Evolutionary conservation across 2,113 vertebrate genomes (phyloP).

Genomic region (Procavia capensis): DNA sequence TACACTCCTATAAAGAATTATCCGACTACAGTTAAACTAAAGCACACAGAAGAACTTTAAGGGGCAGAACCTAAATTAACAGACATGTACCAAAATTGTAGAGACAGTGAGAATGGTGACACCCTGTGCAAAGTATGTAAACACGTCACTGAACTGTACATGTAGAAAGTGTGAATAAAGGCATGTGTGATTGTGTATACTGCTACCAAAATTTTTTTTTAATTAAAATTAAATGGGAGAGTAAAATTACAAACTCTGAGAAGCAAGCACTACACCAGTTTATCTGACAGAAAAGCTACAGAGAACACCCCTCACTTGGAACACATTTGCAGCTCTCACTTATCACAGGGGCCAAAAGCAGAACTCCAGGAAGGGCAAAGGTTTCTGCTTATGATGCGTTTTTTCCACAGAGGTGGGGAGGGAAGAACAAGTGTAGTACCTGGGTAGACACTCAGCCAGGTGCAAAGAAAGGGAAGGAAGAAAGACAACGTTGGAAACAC

Average conservation of each 20-base stretch:
- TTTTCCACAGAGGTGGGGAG: conserved; percentile 34
- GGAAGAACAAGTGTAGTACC: conserved; percentile 22
- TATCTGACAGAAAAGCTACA: not conserved
- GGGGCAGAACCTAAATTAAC: not conserved
- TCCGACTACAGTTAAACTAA: not conserved
- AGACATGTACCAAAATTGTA: not conserved
- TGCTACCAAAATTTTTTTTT: not conserved
- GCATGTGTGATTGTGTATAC: not conserved
- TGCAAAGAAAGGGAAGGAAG: not conserved
- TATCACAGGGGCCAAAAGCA: not conserved
- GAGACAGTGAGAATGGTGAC: not conserved
- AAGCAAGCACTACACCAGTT: not conserved
- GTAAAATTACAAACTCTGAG: not conserved
- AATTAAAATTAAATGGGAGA: not conserved
- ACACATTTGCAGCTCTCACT: conserved; percentile 41
- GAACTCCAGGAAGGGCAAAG: not conserved
- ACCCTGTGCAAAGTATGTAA: not conserved
- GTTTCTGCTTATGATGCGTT: conserved; percentile 1
- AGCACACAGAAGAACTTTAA: not conserved
- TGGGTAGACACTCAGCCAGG: conserved; percentile 15
- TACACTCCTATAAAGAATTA: not conserved
- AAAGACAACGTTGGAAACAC: conserved; percentile 5
- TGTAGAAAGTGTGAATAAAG: not conserved
- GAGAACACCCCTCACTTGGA: not conserved
- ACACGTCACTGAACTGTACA: not conserved